These are phyloP conservation scores for Volucella zonaria DNA, from an alignment of 2,888 invertebrate species.

Conservation along the genomic window DNA sequence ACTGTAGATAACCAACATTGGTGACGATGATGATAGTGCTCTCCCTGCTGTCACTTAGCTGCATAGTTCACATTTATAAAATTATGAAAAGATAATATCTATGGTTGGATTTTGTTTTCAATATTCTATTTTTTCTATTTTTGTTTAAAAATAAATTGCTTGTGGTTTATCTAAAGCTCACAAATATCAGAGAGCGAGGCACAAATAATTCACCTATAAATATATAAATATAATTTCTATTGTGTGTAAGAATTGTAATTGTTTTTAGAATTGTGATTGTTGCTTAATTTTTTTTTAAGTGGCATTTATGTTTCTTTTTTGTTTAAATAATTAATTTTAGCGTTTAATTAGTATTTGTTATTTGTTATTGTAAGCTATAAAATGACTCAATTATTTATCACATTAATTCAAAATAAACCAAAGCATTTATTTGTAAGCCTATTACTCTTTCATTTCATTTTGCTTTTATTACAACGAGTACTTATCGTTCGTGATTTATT, in stretches of 20 bases:
- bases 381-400: conserved; percentile 64
- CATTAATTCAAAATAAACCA: conserved; percentile 64
- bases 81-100: not conserved
- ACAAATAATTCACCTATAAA: conserved; percentile 63
- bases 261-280: conserved; percentile 12
- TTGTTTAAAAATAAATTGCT: not conserved
- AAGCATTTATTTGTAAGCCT: conserved; percentile 5
- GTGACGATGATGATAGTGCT: too few relatives aligned
- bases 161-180: conserved; percentile 43
- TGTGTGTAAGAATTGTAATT: not conserved
- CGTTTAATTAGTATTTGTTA: conserved; percentile 21
- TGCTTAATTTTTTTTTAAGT: conserved; percentile 26
- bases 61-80: not conserved
- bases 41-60: not conserved
- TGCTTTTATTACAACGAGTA: not conserved
- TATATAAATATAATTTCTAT: conserved; percentile 49
- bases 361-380: conserved; percentile 50
- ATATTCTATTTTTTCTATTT: not conserved
- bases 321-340: conserved; percentile 16
- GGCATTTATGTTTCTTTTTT: conserved; percentile 3
- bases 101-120: conserved; percentile 1
- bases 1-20: not conserved
- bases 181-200: conserved; percentile 51
- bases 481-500: not conserved
- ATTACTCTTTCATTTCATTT: not conserved